Evolutionary conservation across 2,797 vertebrate species (phyloP), one percentile per base, ranked within the genome.

Genomic region (Dendrocincla fuliginosa): DNA sequence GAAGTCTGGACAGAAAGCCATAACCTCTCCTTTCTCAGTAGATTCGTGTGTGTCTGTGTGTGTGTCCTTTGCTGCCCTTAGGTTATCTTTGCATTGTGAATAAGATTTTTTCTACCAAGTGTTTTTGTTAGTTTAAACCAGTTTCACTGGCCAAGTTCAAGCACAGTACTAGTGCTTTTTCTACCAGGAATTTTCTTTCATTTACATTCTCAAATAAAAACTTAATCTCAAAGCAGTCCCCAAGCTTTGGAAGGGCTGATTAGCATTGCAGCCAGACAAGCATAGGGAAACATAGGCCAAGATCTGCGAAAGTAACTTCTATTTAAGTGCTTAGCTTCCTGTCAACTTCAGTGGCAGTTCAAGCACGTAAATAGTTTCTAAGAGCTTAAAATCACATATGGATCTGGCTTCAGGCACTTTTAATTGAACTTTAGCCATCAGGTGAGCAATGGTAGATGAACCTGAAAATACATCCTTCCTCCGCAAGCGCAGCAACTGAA

Each of bases 1-100:
- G 95, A 97, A 96, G 91, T 81, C 88, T 96, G 94, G 86, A 93
- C 71, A 78, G 93, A 97, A 79, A 87, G 67, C 63, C 4, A 10
- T 93, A 97, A 91, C 87, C 65, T 89, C 63, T 82, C 37, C 89
- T 77, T 87, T 53, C 68, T 91, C 75, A 46, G 75, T 42, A 76
- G 64, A 77, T 70, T 80, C 83, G 44, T 59, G 55, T 22, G 61
- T 33, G 11, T 53, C 52, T 53, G 52, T 64, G 59, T 77, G 23
- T 24, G 32, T 93, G 52, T 88, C 94, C 86, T 96, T 95, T 90
- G 42, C 83, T 97, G 95, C 85, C 71, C 88, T 90, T 79, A 61
- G 47, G 52, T 87, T 91, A 52, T 94, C 61, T 90, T 57, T 59
- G 33, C 63, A 42, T 33, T 86, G 70, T 30, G 44, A 92, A n/a